Evolutionary conservation across 1,140 invertebrate species (phyloP), one percentile per base, ranked within the genome.

Genomic region (Sarcophaga peregrina): DNA sequence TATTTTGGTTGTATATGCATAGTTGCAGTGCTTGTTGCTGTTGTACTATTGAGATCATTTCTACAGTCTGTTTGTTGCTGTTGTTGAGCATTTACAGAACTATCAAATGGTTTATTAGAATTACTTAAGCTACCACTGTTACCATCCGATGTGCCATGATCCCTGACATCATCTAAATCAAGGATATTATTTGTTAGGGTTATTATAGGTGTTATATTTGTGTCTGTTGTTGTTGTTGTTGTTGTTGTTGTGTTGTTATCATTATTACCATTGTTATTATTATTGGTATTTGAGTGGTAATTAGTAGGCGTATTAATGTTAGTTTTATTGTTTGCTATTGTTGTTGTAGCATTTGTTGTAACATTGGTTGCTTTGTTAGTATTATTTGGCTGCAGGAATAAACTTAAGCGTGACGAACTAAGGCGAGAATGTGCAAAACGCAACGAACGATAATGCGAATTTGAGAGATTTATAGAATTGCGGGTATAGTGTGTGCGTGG

Each of bases 391-490:
- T 89, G 88, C 86, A 89, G 87, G 47, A 89, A 90, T 82, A 90
- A 83, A 72, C 88, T 89, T 20, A 90, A 85, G 17, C 88, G 85
- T 72, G 88, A 89, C 8, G 88, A 90, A 37, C 88, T 90, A 15
- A 90, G 78, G 7, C 88, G 87, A 58, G 88, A 90, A 80, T 90
- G 87, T 37, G 87, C 87, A 72, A 90, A 90, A 83, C 88, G 85
- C 81, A 90, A 85, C 68, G 88, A 90, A 75, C 88, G 88, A 83
- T 90, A 90, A 84, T 90, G 87, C 72, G 88, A 89, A 82, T 90
- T 90, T 62, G 88, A 85, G 83, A 89, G 83, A 83, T 90, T 90
- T 11, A 90, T 88, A 1, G 88, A 90, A 81, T 90, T 90, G 48
- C 88, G 85, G 8, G 88, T 87, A 78, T 90, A 90, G 80, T 90